These are phyloP conservation scores for Anguilla pacifica DNA, from an alignment of 2,797 vertebrate genomes.

Conservation along the genomic window DNA sequence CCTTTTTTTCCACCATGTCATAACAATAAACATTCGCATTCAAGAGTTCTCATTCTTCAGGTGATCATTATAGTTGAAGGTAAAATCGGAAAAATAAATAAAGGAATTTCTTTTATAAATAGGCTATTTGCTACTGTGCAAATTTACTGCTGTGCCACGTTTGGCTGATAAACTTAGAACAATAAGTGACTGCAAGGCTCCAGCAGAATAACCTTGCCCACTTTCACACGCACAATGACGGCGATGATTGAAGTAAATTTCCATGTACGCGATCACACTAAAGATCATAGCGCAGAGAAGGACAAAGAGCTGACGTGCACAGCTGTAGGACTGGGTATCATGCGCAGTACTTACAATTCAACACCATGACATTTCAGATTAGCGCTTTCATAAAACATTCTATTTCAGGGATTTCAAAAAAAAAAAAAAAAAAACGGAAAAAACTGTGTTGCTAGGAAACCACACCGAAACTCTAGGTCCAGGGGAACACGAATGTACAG, in stretches of 20 bases:
- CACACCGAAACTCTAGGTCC: conserved; percentile 19
- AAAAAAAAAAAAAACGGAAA: not conserved
- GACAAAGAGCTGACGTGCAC: not conserved
- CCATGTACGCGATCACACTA: not conserved
- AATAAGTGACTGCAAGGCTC: not conserved
- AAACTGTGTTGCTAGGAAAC: conserved; percentile 39
- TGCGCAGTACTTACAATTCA: conserved; percentile 1
- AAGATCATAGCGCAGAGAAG: not conserved
- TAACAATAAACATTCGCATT: not conserved
- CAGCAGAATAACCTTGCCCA: not conserved
- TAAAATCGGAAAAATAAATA: not conserved
- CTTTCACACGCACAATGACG: not conserved
- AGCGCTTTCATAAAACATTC: conserved; percentile 35
- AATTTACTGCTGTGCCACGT: not conserved
- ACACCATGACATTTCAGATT: conserved; percentile 26
- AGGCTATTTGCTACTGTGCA: too few relatives aligned
- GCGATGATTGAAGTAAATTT: not conserved
- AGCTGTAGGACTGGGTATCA: not conserved
- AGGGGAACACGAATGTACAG: conserved; percentile 3
- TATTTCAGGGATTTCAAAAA: conserved; percentile 38
- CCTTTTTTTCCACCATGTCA: not conserved
- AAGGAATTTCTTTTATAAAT: not conserved
- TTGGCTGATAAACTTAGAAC: not conserved
- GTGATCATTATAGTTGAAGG: not conserved
- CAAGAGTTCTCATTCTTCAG: not conserved